phyloP scores from a whole-genome alignment of 2,888 invertebrate genomes.

The Metalampra italica region DNA sequence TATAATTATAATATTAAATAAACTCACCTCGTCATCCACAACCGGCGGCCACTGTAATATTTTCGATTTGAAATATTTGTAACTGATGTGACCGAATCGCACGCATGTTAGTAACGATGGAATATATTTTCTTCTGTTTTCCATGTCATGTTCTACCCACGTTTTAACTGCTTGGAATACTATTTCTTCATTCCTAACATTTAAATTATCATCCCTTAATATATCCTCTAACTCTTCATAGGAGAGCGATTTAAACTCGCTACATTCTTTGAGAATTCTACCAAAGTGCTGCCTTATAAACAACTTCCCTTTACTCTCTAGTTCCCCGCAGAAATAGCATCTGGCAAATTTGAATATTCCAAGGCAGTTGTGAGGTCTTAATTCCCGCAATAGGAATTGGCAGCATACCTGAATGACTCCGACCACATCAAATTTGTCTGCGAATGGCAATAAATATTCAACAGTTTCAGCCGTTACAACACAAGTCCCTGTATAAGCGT shows the following conservation, averaged over 20 bases:
- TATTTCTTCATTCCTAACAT: slow-evolving; percentile 84
- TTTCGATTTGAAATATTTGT: slow-evolving; percentile 76
- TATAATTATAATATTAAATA: no score
- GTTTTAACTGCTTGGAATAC: slow-evolving; percentile 85
- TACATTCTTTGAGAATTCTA: slow-evolving; percentile 79
- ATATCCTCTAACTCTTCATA: slow-evolving; percentile 81
- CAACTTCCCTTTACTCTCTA: slow-evolving; percentile 79
- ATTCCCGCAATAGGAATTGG: slow-evolving; percentile 80
- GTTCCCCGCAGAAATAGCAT: slow-evolving; percentile 83
- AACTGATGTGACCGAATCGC: slow-evolving; percentile 82
- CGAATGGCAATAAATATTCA: slow-evolving; percentile 82
- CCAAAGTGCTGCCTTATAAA: slow-evolving; percentile 80
- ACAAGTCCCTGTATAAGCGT: slow-evolving; percentile 85
- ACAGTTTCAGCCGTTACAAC: slow-evolving; percentile 82
- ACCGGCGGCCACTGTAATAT: slow-evolving; percentile 77
- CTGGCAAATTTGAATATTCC: slow-evolving; percentile 84
- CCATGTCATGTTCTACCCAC: slow-evolving; percentile 82
- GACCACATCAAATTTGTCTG: slow-evolving; percentile 85
- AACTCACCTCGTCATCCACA: slow-evolving; percentile 67
- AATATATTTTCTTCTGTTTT: slow-evolving; percentile 73
- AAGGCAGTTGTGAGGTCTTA: slow-evolving; percentile 83
- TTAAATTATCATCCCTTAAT: slow-evolving; percentile 84
- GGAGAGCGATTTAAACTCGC: slow-evolving; percentile 80
- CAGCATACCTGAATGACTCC: slow-evolving; percentile 85
- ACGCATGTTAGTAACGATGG: slow-evolving; percentile 81